Conservation (phyloP, 2,888 invertebrate species). For the Drosophila emarginata region DNA sequence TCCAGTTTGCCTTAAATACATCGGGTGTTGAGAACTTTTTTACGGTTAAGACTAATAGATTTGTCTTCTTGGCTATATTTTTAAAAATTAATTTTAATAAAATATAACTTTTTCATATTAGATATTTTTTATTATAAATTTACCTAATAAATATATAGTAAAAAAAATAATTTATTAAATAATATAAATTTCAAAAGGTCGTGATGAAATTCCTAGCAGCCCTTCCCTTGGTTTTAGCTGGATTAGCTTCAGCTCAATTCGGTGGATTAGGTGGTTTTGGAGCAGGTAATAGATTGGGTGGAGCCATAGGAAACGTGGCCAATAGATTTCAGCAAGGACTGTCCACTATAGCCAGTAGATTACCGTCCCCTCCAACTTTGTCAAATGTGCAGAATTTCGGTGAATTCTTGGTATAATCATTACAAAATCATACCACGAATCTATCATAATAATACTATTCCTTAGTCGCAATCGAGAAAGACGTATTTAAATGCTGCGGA, state of each 20-base stretch:
- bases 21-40: no score
- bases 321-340: background rate
- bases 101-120: no score
- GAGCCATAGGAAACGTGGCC: background rate
- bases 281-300: background rate
- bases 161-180: background rate
- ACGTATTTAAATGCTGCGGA: constrained; percentile 76
- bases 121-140: no score
- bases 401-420: constrained; percentile 1
- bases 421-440: no score
- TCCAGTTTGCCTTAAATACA: no score
- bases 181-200: background rate
- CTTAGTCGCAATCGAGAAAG: constrained; percentile 77
- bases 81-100: no score
- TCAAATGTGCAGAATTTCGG: constrained; percentile 6
- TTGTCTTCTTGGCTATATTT: no score
- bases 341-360: background rate
- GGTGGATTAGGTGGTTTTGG: background rate
- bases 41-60: no score
- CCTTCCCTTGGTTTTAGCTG: constrained; percentile 1
- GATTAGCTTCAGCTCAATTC: constrained; percentile 5
- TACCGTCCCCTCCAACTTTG: background rate
- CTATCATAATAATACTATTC: fast-evolving
- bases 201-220: background rate
- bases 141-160: background rate